Base-by-base conservation (phyloP, 2,113 vertebrate genomes). In the Oreochromis niloticus region DNA sequence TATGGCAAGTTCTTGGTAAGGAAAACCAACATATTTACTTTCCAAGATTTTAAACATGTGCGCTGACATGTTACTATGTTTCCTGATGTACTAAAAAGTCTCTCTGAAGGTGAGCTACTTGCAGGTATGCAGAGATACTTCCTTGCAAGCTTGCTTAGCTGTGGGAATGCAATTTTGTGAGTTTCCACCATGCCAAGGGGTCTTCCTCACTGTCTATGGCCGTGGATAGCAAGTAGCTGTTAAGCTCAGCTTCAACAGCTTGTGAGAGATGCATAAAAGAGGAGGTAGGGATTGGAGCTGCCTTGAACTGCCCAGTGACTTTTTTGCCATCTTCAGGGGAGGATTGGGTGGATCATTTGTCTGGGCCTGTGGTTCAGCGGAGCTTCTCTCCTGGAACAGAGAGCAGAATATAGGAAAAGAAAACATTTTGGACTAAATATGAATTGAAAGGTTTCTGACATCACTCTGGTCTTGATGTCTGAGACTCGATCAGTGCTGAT, bases 391-490 rank as follows among this genome's bases (percentile, higher is more conserved):
- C 55, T 56, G 55, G 55, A 56, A 56, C 55, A 0, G 54, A 12
- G 0, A 55, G 6, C 54, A 24, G n/a, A 3, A 0, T 55, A 24
- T 1, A 55, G 6, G 54, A 55, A 55, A 55, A 24, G n/a, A 6
- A 55, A 55, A 55, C 10, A 55, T 56, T 55, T 56, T 55, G 54
- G 54, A 55, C 1, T 55, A 55, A 0, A 24, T 7, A 56, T 56
- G 10, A 56, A 56, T 56, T 24, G n/a, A 56, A 55, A 55, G 54
- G 54, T 24, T 24, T 55, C 22, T 24, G 22, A 24, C 22, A 24
- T 24, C 22, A 24, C 22, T 24, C 22, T 24, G 22, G 22, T 24
- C 22, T 24, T 24, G 22, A 24, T 24, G 22, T 24, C 22, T 24
- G 22, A 24, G 22, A 24, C 22, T 24, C 22, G 2, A 24, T 24